A percentile compares a stretch with the other conserved stretches of the same genome.
These are phyloP conservation scores for Tragelaphus buxtoni DNA, from an alignment of 2,113 vertebrate species.

Conservation along the genomic window DNA sequence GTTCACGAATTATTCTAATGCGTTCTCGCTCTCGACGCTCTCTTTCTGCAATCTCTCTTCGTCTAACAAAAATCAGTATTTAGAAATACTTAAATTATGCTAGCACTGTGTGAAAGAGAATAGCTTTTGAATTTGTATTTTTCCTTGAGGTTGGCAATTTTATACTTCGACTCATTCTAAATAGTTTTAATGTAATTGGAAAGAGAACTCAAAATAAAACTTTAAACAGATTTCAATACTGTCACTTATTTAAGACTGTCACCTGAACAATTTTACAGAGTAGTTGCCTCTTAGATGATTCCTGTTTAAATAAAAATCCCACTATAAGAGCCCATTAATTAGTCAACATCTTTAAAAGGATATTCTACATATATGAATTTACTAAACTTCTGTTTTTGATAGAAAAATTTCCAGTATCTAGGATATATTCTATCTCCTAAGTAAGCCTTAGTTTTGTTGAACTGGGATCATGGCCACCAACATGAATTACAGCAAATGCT, in stretches of 20 bases:
- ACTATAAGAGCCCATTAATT: slow-evolving; percentile 26
- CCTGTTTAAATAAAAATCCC: slow-evolving; percentile 53
- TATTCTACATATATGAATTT: slow-evolving; percentile 7
- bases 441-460: background rate
- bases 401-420: background rate
- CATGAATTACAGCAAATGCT: background rate
- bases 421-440: background rate
- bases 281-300: slow-evolving; percentile 48
- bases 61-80: slow-evolving; percentile 79
- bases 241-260: slow-evolving; percentile 54
- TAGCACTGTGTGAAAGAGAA: slow-evolving; percentile 70
- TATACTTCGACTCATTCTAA: slow-evolving; percentile 60
- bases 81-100: slow-evolving; percentile 73
- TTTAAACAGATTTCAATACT: slow-evolving; percentile 56
- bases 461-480: background rate
- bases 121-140: slow-evolving; percentile 61
- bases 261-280: slow-evolving; percentile 50
- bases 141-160: slow-evolving; percentile 59
- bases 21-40: slow-evolving; percentile 91
- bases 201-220: slow-evolving; percentile 64
- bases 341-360: slow-evolving; percentile 21
- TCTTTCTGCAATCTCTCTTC: slow-evolving; percentile 91
- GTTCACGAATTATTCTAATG: slow-evolving; percentile 90
- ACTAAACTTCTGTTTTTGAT: background rate
- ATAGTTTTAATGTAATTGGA: slow-evolving; percentile 63